Conservation (phyloP, 2,797 vertebrate genomes). For the Pangasius mekongensis region DNA sequence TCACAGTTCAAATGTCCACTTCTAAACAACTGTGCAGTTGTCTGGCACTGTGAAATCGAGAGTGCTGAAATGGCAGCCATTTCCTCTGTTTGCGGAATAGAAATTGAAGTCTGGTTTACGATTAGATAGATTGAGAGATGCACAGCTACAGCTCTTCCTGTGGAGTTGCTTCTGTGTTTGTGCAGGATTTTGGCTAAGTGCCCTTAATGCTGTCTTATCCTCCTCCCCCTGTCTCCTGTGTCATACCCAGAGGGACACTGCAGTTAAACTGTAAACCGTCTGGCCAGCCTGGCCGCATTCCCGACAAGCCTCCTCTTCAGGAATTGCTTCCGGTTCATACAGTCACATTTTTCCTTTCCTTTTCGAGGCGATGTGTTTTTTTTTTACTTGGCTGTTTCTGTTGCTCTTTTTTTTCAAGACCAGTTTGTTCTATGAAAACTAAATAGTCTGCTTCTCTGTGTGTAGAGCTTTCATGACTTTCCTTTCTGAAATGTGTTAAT, state of each 20-base stretch:
- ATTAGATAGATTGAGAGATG: conserved; percentile 17
- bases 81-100: background rate
- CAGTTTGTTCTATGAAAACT: conserved; percentile 2
- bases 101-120: conserved; percentile 6
- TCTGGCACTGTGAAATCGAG: background rate
- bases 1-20: background rate
- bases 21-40: background rate
- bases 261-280: conserved; percentile 75
- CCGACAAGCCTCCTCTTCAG: conserved; percentile 68
- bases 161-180: conserved; percentile 53
- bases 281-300: conserved; percentile 71
- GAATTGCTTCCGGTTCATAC: conserved; percentile 81
- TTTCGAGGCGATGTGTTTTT: background rate
- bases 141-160: conserved; percentile 41
- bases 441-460: background rate
- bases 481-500: background rate
- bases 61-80: background rate
- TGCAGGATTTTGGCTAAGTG: conserved; percentile 55
- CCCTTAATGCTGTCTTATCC: conserved; percentile 23
- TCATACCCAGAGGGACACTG: conserved; percentile 61
- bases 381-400: background rate
- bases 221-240: conserved; percentile 34
- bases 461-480: background rate
- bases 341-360: conserved; percentile 54
- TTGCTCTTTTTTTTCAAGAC: background rate